Conservation (phyloP, 35 echinoderm and acorn worm genomes). For the Apostichopus japonicus region DNA sequence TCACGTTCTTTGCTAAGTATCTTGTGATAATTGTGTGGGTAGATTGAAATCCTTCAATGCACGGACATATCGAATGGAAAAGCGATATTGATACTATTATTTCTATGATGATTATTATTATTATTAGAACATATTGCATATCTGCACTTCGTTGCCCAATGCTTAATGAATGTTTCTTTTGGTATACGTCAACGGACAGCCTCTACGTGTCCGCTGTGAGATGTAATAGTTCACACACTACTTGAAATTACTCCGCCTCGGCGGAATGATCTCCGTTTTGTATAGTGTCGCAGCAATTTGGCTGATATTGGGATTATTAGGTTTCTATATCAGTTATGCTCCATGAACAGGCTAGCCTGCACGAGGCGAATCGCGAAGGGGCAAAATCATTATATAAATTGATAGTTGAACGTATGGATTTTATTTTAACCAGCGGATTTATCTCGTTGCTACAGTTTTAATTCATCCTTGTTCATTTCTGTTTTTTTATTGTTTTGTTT, state of each 20-base stretch:
- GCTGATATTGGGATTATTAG: too few species aligned
- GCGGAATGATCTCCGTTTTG: too few species aligned
- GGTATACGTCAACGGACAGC: neutral
- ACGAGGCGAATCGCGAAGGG: too few species aligned
- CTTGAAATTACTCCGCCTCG: neutral
- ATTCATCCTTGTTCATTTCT: neutral
- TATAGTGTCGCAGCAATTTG: too few species aligned
- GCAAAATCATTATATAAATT: too few species aligned
- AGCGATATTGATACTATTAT: too few species aligned
- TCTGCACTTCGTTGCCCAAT: constrained; percentile 1
- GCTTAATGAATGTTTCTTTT: constrained; percentile 43
- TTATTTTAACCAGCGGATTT: neutral
- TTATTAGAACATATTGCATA: constrained; percentile 24
- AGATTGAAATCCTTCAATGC: too few species aligned
- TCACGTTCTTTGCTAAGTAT: too few species aligned
- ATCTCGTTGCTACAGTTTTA: neutral
- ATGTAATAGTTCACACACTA: neutral
- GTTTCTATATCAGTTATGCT: too few species aligned
- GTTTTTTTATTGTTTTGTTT: neutral
- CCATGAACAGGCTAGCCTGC: too few species aligned
- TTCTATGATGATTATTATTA: neutral
- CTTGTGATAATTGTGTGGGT: too few species aligned
- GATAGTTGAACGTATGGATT: neutral
- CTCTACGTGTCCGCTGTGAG: neutral
- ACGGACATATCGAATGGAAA: too few species aligned